phyloP scores from a whole-genome alignment of 2,113 vertebrate species.

The Opisthocomus hoazin region DNA sequence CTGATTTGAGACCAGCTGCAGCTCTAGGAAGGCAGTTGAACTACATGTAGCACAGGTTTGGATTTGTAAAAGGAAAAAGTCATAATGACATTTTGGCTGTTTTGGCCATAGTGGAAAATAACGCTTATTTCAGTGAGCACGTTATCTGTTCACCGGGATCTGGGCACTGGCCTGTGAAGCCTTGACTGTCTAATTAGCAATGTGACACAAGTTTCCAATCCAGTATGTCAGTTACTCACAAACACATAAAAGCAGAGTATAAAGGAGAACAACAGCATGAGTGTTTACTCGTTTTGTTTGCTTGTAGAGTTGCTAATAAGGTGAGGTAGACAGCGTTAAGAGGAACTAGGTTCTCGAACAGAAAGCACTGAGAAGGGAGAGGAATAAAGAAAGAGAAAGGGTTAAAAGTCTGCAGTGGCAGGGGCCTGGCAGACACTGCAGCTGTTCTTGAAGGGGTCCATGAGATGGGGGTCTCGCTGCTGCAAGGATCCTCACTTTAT shows the following conservation, averaged over 20 bases:
- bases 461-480: not conserved
- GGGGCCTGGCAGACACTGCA: not conserved
- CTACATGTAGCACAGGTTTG: not conserved
- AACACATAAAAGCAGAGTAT: not conserved
- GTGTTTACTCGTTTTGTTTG: not conserved
- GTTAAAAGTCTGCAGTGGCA: not conserved
- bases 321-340: too few relatives aligned
- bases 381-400: not conserved
- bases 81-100: not conserved
- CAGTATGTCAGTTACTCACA: not conserved
- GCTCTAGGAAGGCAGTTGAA: not conserved
- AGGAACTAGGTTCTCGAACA: rapidly evolving
- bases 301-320: not conserved
- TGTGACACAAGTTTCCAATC: not conserved
- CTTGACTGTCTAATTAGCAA: not conserved
- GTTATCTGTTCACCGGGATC: not conserved
- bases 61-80: not conserved
- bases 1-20: not conserved
- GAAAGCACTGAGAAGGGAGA: not conserved
- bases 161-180: not conserved
- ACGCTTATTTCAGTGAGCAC: not conserved
- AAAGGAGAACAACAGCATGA: not conserved
- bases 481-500: not conserved
- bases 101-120: not conserved
- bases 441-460: not conserved